Percentiles rank a stretch among this genome's conserved stretches.
Evolutionary conservation across 2,888 invertebrate genomes (phyloP).

Genomic region (Xestobium rufovillosum): DNA sequence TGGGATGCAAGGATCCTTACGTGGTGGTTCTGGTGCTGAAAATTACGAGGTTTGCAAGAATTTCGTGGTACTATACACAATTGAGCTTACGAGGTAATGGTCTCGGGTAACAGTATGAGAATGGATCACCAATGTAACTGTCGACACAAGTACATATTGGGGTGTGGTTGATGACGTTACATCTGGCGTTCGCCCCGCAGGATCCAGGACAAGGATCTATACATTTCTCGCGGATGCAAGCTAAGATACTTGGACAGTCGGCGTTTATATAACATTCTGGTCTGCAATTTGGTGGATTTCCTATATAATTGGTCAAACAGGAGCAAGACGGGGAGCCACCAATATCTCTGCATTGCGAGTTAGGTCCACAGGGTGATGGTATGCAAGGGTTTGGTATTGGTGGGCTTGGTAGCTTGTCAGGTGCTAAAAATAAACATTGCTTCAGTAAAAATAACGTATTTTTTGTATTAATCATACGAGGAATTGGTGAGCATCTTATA

Average conservation of each 20-base stretch:
- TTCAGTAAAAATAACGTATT: no score
- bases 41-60: constrained; percentile 12
- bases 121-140: constrained; percentile 63
- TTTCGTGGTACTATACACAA: constrained; percentile 12
- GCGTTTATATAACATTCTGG: constrained; percentile 66
- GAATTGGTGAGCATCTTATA: constrained; percentile 7
- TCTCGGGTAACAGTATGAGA: constrained; percentile 47
- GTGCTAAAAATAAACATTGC: constrained; percentile 1
- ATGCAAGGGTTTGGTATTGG: constrained; percentile 54
- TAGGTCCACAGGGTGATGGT: constrained; percentile 65
- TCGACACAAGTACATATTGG: constrained; percentile 63
- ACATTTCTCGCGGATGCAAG: constrained; percentile 67
- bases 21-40: constrained; percentile 38
- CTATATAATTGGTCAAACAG: constrained; percentile 56
- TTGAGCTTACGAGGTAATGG: constrained; percentile 27
- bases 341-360: constrained; percentile 58
- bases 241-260: constrained; percentile 59
- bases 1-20: constrained; percentile 54
- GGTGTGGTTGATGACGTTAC: constrained; percentile 66
- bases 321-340: constrained; percentile 60
- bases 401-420: constrained; percentile 18
- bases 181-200: constrained; percentile 62
- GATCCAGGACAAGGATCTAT: constrained; percentile 67
- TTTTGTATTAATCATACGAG: background rate
- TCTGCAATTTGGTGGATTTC: constrained; percentile 64